Evolutionary conservation across 2,797 vertebrate genomes (phyloP), one percentile per base, ranked within the genome.

Genomic region (Etheostoma nigrum): DNA sequence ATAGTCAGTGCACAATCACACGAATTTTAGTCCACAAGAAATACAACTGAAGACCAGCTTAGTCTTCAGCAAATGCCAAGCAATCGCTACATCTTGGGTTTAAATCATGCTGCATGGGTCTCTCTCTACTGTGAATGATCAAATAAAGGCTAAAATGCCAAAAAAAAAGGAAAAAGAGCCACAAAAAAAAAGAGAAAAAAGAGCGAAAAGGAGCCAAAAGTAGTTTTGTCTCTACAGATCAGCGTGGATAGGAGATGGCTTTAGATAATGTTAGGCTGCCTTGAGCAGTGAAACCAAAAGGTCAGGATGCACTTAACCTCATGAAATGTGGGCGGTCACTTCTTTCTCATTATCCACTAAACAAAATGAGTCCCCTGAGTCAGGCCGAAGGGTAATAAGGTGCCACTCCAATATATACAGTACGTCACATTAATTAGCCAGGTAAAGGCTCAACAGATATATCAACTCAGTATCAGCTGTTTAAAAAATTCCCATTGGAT

Each of bases 281-380:
- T 78, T 61, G 74, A 78, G 72, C 80, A 67, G 72, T 33, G 62
- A 78, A 88, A 83, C 72, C 66, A 42, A 87, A 91, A 92, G 91
- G 89, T 90, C 89, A 84, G 67, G 55, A 74, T 79, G 76, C 78
- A 85, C 74, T 92, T 90, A 86, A 92, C 83, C 88, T 89, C 52
- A 21, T 60, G 67, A 69, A 78, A 86, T 63, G 74, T 42, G 57
- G 78, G 65, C 83, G 91, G 83, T 88, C 87, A 81, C 62, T 81
- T 71, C 77, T 74, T 4, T 71, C 67, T 66, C 3, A 14, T 67
- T 49, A 27, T 40, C n/a, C 54, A 36, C n/a, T 23, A 70, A 72
- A 85, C 44, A 61, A 52, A 85, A 81, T 71, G 44, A 70, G 13
- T 5, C 78, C 21, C 51, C 71, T 13, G 67, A 42, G 69, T 54